Evolutionary conservation across 2,888 invertebrate species (phyloP).

Genomic region (Watsonalla binaria): DNA sequence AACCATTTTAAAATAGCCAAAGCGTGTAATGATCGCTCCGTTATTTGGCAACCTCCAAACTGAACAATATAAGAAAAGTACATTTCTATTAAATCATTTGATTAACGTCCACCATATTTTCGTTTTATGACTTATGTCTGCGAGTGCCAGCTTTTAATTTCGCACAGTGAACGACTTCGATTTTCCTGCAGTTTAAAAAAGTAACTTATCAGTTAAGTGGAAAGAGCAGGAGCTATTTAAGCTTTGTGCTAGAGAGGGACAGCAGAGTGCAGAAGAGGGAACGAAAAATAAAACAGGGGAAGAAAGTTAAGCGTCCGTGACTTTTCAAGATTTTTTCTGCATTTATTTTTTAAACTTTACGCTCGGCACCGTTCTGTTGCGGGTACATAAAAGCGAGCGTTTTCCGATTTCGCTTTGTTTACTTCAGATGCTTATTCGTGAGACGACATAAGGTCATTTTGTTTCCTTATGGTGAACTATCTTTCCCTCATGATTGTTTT

Average conservation of each 20-base stretch:
- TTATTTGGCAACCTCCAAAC: background rate
- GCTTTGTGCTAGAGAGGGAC: slow-evolving; percentile 38
- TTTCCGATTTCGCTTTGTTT: slow-evolving; percentile 66
- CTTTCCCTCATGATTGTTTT: no score
- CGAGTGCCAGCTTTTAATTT: slow-evolving; percentile 74
- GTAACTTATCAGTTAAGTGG: slow-evolving; percentile 74
- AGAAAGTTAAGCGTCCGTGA: slow-evolving; percentile 79
- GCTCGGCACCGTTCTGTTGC: slow-evolving; percentile 47
- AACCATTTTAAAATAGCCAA: slow-evolving; percentile 3
- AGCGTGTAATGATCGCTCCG: slow-evolving; percentile 2
- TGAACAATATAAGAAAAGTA: slow-evolving; percentile 19
- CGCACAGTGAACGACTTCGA: slow-evolving; percentile 67
- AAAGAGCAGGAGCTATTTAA: slow-evolving; percentile 45
- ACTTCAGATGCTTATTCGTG: slow-evolving; percentile 43
- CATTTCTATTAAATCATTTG: slow-evolving; percentile 42
- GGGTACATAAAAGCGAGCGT: slow-evolving; percentile 63
- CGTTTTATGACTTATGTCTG: slow-evolving; percentile 73
- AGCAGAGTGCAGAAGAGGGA: slow-evolving; percentile 61
- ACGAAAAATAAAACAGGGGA: slow-evolving; percentile 77
- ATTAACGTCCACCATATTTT: slow-evolving; percentile 65
- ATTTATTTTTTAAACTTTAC: slow-evolving; percentile 76
- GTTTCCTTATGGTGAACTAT: no score
- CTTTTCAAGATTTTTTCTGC: slow-evolving; percentile 77
- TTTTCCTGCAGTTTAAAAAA: slow-evolving; percentile 76
- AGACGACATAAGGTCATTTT: background rate